These are phyloP conservation scores for Isaurus tuberculatus DNA, from an alignment of 92 coral and sea anemone genomes.

Conservation along the genomic window DNA sequence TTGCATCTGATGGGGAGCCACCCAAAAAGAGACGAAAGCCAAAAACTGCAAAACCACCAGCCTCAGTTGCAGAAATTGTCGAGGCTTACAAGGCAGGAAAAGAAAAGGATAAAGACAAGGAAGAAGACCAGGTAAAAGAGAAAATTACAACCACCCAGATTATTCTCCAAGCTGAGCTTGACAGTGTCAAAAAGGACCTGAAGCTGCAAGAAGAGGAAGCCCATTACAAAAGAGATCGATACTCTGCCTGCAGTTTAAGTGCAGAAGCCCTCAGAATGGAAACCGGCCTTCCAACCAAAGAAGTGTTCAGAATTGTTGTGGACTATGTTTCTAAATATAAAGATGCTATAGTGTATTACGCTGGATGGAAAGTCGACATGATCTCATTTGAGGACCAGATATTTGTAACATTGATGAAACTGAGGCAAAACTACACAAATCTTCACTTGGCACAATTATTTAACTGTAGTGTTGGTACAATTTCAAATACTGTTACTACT, in stretches of 20 bases:
- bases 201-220: conserved; percentile 41
- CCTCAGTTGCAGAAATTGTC: conserved; percentile 4
- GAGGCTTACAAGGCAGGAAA: conserved; percentile 4
- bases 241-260: conserved; percentile 16
- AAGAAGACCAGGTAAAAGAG: conserved; percentile 7
- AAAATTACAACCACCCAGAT: conserved; percentile 30
- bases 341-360: conserved; percentile 46
- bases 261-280: conserved; percentile 52
- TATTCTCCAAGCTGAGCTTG: conserved; percentile 50
- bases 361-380: conserved; percentile 54
- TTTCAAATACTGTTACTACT: conserved; percentile 31
- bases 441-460: neutral
- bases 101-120: neutral
- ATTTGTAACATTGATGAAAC: conserved; percentile 32
- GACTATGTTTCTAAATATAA: conserved; percentile 43
- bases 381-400: conserved; percentile 56
- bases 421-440: conserved; percentile 38
- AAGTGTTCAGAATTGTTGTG: conserved; percentile 43
- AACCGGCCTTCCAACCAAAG: conserved; percentile 43
- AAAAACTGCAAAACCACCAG: conserved; percentile 1
- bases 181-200: conserved; percentile 40
- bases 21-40: conserved; percentile 29
- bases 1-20: conserved; percentile 20
- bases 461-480: conserved; percentile 6
- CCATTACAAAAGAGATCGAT: conserved; percentile 17